Evolutionary conservation across 2,797 vertebrate genomes (phyloP).

Genomic region (Gambelia wislizenii): DNA sequence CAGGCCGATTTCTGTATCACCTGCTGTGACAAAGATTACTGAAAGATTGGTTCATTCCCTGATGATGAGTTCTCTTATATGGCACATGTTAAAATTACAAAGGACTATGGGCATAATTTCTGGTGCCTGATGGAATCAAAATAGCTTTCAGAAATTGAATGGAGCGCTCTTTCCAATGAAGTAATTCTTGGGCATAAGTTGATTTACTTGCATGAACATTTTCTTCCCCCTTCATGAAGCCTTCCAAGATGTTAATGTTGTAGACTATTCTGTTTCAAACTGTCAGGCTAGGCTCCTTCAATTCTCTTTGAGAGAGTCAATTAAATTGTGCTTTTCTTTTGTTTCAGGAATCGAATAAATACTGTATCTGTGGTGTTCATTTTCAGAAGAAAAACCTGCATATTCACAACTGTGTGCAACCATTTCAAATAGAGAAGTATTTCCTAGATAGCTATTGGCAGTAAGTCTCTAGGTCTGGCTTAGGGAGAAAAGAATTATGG

Average conservation of each 20-base stretch:
- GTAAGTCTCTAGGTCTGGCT: neutral
- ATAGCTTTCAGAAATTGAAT: conserved; percentile 47
- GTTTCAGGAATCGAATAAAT: neutral
- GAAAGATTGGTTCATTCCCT: conserved; percentile 72
- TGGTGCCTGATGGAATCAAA: conserved; percentile 65
- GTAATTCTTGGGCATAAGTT: conserved; percentile 17
- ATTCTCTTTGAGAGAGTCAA: neutral
- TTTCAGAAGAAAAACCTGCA: neutral
- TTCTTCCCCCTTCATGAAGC: neutral
- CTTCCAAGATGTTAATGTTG: conserved; percentile 9
- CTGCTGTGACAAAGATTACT: conserved; percentile 73
- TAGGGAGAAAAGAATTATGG: neutral
- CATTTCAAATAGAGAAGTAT: neutral
- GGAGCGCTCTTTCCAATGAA: conserved; percentile 50
- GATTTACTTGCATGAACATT: conserved; percentile 42
- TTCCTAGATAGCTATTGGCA: neutral
- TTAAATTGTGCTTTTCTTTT: neutral
- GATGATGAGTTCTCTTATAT: conserved; percentile 60
- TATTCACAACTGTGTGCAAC: neutral
- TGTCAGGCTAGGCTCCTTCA: accelerated
- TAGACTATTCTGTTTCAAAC: neutral
- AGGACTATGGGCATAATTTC: conserved; percentile 58
- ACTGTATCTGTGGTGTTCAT: neutral
- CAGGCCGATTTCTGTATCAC: conserved; percentile 68
- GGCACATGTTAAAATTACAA: conserved; percentile 67